These are phyloP conservation scores for Corythornis madagascariensis DNA, from an alignment of 2,113 vertebrate species.

Conservation along the genomic window DNA sequence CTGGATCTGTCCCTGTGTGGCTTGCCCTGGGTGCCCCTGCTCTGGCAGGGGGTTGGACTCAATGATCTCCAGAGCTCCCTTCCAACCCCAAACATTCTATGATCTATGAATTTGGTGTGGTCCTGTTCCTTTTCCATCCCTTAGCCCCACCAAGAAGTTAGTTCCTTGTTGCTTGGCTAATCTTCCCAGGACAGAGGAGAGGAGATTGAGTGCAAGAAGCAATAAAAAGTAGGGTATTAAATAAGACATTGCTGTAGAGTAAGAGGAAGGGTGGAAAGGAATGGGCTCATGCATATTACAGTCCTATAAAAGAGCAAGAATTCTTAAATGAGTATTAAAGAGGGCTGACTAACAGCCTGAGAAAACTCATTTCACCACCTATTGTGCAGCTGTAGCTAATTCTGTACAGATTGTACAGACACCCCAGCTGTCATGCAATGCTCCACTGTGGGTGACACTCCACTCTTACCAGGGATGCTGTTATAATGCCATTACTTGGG, in stretches of 20 bases:
- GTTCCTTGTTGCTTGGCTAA: neutral
- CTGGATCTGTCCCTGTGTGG: too few relatives aligned
- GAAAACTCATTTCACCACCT: constrained; percentile 56
- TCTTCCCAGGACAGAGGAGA: neutral
- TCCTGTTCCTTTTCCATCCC: constrained; percentile 3
- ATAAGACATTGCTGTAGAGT: constrained; percentile 39
- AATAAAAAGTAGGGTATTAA: constrained; percentile 49
- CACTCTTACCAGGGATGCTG: constrained; percentile 45
- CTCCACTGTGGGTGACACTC: constrained; percentile 56
- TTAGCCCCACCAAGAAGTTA: neutral
- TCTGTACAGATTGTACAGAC: constrained; percentile 66
- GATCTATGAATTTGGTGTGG: neutral
- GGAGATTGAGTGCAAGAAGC: neutral
- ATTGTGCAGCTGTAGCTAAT: constrained; percentile 73
- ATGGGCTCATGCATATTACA: constrained; percentile 44
- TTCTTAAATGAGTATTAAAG: constrained; percentile 62
- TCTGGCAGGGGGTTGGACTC: too few relatives aligned
- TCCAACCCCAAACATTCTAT: too few relatives aligned
- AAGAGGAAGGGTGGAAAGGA: constrained; percentile 58
- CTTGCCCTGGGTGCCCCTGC: too few relatives aligned
- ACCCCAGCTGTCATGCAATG: constrained; percentile 61
- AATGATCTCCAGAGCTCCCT: too few relatives aligned
- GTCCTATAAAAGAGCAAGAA: constrained; percentile 62
- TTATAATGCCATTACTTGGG: constrained; percentile 1
- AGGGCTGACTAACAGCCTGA: constrained; percentile 56